Evolutionary conservation across 1,140 invertebrate genomes (phyloP).

Genomic region (Heliconius hewitsoni): DNA sequence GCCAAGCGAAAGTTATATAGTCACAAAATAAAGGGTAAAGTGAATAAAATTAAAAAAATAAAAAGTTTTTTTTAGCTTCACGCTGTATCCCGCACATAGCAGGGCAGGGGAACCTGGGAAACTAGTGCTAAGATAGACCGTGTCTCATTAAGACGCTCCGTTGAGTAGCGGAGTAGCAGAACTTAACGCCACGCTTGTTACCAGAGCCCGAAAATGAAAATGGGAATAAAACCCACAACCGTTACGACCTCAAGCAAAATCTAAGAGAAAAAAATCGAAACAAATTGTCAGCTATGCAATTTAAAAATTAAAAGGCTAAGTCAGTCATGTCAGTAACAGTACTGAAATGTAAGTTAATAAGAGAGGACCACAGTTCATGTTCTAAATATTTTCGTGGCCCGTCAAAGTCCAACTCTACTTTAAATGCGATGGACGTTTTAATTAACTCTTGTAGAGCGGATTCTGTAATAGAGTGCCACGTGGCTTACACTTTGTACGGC

Average conservation of each 20-base stretch:
- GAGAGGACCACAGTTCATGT: not conserved
- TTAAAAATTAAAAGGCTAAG: not conserved
- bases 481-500: slow-evolving; percentile 11
- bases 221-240: not conserved
- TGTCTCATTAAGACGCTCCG: not conserved
- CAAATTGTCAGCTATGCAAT: not conserved
- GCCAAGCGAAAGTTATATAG: slow-evolving; percentile 11
- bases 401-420: slow-evolving; percentile 11
- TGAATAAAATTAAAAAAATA: not conserved
- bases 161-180: not conserved
- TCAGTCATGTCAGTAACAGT: slow-evolving; percentile 2
- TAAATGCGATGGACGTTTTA: slow-evolving; percentile 45
- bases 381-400: not conserved
- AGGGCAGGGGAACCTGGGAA: not conserved
- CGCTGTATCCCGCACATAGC: too few relatives aligned
- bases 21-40: not conserved
- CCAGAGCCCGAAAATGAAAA: not conserved
- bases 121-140: not conserved
- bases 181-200: not conserved
- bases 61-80: not conserved
- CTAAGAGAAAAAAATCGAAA: not conserved
- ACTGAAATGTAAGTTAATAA: slow-evolving; percentile 1
- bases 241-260: not conserved
- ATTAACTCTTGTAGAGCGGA: slow-evolving; percentile 48
- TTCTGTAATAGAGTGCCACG: slow-evolving; percentile 35